Percentiles rank a stretch among this genome's conserved stretches.
These are phyloP conservation scores for Neopelma chrysocephalum DNA, from an alignment of 2,797 vertebrate genomes.

Conservation along the genomic window DNA sequence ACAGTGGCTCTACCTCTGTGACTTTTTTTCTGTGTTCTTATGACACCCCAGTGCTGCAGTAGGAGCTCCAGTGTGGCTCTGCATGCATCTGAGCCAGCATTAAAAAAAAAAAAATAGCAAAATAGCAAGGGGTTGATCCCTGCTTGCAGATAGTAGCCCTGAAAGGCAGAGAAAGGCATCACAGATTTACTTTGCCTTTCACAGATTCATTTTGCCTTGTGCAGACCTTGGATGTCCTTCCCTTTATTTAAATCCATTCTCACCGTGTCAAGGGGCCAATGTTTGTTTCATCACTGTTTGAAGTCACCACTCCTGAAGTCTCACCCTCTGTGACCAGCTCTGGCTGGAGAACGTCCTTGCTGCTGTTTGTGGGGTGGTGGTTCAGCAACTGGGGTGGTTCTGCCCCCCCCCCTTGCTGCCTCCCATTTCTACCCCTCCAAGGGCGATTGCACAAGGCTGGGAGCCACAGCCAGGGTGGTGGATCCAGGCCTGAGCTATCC, in stretches of 20 bases:
- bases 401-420: not conserved
- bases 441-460: too few species aligned
- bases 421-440: accelerated
- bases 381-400: not conserved
- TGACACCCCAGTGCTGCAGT: not conserved
- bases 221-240: not conserved
- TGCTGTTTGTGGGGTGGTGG: not conserved
- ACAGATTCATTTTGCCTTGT: not conserved
- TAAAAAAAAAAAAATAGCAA: not conserved
- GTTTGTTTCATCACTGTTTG: not conserved
- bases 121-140: not conserved
- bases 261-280: accelerated
- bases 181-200: not conserved
- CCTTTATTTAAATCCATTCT: not conserved
- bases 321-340: not conserved
- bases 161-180: not conserved
- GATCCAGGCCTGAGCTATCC: not conserved
- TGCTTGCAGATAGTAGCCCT: not conserved
- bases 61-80: not conserved
- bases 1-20: not conserved
- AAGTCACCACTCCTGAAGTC: not conserved
- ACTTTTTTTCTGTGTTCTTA: not conserved
- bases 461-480: accelerated
- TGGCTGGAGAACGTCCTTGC: accelerated
- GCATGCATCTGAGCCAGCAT: not conserved